Conservation (phyloP, 1,140 invertebrate genomes). For the Pachyrhynchus sulphureomaculatus region DNA sequence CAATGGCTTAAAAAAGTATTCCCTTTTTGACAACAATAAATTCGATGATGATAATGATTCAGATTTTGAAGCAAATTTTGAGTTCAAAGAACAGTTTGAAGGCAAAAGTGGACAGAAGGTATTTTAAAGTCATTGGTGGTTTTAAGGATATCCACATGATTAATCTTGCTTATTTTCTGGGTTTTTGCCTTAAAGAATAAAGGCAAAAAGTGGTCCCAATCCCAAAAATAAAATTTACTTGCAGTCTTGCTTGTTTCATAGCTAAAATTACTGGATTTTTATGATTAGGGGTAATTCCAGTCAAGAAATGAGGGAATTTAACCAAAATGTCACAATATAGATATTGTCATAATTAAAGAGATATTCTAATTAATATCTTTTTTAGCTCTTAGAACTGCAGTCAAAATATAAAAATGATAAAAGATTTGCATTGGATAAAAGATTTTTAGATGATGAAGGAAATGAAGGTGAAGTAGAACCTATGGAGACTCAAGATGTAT, state of each 20-base stretch:
- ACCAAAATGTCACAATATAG: neutral
- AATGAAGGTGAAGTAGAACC: slow-evolving; percentile 35
- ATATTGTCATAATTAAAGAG: slow-evolving; percentile 5
- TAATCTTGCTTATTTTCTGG: no score
- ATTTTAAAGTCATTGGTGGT: slow-evolving; percentile 31
- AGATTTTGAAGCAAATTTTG: slow-evolving; percentile 54
- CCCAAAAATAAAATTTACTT: no score
- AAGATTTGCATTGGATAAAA: slow-evolving; percentile 60
- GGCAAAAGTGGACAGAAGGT: slow-evolving; percentile 60
- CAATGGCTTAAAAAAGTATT: slow-evolving; percentile 22
- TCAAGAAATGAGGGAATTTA: neutral
- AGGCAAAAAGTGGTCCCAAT: no score
- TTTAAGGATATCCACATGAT: no score
- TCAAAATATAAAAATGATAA: slow-evolving; percentile 60
- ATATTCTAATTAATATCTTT: no score
- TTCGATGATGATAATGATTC: slow-evolving; percentile 39
- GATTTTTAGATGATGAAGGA: slow-evolving; percentile 57
- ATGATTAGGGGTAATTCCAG: no score
- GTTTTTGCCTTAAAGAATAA: no score
- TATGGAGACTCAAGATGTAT: slow-evolving; percentile 6
- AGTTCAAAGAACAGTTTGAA: slow-evolving; percentile 58
- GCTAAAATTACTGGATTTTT: no score
- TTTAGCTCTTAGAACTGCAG: slow-evolving; percentile 58
- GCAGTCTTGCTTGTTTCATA: no score
- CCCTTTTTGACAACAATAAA: slow-evolving; percentile 31